phyloP scores from a whole-genome alignment of 2,113 vertebrate genomes.

The Phrynosoma platyrhinos region DNA sequence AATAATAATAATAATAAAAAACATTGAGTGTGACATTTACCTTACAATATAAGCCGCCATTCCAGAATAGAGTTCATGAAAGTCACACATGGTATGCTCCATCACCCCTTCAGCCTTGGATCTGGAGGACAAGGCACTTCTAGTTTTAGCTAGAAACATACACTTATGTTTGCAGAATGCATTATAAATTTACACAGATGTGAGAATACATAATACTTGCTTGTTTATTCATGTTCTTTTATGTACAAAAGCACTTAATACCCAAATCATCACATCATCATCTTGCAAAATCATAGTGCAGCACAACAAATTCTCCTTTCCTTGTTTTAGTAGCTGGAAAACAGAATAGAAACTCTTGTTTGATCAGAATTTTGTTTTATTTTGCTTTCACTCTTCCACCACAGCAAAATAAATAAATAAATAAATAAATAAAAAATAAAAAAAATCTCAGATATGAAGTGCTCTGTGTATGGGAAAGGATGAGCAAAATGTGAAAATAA shows the following conservation, averaged over 20 bases:
- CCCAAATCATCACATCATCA: background rate
- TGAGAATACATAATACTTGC: background rate
- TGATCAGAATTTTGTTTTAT: slow-evolving; percentile 30
- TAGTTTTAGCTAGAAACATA: background rate
- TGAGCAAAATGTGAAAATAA: slow-evolving; percentile 3
- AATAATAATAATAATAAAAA: background rate
- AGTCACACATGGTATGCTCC: background rate
- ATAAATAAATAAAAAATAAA: no score
- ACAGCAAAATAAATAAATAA: no score
- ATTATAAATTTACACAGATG: background rate
- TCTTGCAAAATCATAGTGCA: background rate
- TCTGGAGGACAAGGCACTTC: background rate
- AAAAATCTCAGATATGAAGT: slow-evolving; percentile 28
- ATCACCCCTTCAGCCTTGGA: background rate
- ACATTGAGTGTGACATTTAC: background rate
- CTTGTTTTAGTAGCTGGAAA: slow-evolving; percentile 11
- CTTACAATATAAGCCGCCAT: background rate
- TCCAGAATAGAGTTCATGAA: background rate
- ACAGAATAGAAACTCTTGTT: slow-evolving; percentile 35
- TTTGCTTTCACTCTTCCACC: slow-evolving; percentile 47
- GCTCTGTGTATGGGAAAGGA: slow-evolving; percentile 12
- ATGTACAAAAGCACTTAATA: background rate
- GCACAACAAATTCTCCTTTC: background rate
- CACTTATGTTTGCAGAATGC: background rate
- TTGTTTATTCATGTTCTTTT: background rate